Evolutionary conservation across 2,113 vertebrate species (phyloP).

Genomic region (Phycodurus eques): DNA sequence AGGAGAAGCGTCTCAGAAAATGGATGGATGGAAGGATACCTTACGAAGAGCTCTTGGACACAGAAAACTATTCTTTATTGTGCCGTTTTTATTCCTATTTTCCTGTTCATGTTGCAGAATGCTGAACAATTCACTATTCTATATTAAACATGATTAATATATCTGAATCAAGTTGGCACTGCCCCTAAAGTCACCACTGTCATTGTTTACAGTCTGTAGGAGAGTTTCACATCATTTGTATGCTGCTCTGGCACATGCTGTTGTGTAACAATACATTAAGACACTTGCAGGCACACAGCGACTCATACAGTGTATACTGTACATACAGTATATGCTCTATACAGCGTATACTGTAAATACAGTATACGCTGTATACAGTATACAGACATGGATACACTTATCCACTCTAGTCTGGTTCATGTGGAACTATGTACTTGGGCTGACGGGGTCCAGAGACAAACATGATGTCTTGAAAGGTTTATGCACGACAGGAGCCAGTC

Average conservation of each 20-base stretch:
- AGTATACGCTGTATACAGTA: slow-evolving; percentile 1
- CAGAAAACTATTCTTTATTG: no score
- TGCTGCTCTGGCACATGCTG: slow-evolving; percentile 20
- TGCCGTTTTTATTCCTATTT: no score
- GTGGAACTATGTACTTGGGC: slow-evolving; percentile 54
- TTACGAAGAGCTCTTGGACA: no score
- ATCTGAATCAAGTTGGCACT: no score
- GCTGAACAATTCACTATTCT: no score
- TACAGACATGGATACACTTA: slow-evolving; percentile 72
- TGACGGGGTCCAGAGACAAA: slow-evolving; percentile 58
- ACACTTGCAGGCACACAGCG: slow-evolving; percentile 18
- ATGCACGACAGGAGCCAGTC: slow-evolving; percentile 24
- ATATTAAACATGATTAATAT: no score
- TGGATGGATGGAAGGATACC: no score
- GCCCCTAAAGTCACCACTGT: not conserved
- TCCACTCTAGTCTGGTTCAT: slow-evolving; percentile 67
- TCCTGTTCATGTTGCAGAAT: no score
- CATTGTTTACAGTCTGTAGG: not conserved
- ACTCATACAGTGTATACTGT: slow-evolving; percentile 40
- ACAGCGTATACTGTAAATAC: not conserved
- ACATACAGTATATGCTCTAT: not conserved
- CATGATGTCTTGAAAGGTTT: slow-evolving; percentile 70
- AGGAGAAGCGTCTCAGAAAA: no score
- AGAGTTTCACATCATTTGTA: slow-evolving; percentile 8
- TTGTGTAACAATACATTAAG: slow-evolving; percentile 30